A percentile compares a stretch with the other conserved stretches of the same genome.
phyloP scores from a whole-genome alignment of 1,140 invertebrate genomes.

The Contarinia nasturtii region DNA sequence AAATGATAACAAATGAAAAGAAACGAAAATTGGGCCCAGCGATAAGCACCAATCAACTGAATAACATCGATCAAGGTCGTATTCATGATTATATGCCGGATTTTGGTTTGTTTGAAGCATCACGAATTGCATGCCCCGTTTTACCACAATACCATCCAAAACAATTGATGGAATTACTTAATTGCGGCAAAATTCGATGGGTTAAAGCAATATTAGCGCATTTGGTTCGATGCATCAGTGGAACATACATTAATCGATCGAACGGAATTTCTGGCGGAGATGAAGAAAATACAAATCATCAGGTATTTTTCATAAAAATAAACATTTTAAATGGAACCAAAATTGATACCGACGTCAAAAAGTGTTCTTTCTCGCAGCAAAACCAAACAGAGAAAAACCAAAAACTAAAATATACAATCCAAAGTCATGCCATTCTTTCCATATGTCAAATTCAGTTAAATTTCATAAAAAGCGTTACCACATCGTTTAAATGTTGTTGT shows the following conservation, averaged over 20 bases:
- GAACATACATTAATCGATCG: constrained; percentile 11
- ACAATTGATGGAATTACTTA: constrained; percentile 94
- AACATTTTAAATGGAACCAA: too few relatives aligned
- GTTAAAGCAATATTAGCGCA: constrained; percentile 96
- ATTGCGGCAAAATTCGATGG: constrained; percentile 93
- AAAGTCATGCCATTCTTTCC: too few relatives aligned
- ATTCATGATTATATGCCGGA: constrained; percentile 65
- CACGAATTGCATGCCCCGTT: constrained; percentile 91
- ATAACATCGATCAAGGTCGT: constrained; percentile 7
- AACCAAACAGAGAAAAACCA: too few relatives aligned
- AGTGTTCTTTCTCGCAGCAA: too few relatives aligned
- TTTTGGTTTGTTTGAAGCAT: constrained; percentile 90
- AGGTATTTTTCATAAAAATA: constrained; percentile 11
- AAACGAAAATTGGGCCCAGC: constrained; percentile 21
- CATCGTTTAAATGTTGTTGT: too few relatives aligned
- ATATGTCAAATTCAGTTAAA: too few relatives aligned
- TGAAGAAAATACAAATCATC: constrained; percentile 37
- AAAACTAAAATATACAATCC: too few relatives aligned
- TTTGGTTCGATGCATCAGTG: constrained; percentile 58
- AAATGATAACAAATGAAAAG: constrained; percentile 47
- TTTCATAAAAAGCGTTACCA: too few relatives aligned
- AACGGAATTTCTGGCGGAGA: constrained; percentile 12
- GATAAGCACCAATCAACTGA: background rate
- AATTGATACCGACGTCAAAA: too few relatives aligned
- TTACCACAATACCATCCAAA: constrained; percentile 98